phyloP scores from a whole-genome alignment of 2,888 invertebrate genomes.

The Calameuta idolon region DNA sequence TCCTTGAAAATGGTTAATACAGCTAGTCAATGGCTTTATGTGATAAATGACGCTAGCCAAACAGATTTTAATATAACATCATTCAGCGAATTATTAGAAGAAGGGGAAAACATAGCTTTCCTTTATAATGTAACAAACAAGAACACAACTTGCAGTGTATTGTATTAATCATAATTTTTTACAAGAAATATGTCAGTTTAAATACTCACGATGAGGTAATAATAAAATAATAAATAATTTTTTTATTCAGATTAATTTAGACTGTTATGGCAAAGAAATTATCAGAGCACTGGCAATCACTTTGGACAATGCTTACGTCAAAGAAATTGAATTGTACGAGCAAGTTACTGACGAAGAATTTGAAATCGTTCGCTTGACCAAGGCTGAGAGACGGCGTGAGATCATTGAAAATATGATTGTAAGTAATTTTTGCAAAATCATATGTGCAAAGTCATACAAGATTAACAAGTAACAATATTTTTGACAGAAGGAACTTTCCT shows the following conservation, averaged over 20 bases:
- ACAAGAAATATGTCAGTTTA: background rate
- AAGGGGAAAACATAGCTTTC: conserved; percentile 86
- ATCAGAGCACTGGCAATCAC: conserved; percentile 76
- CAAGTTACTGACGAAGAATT: conserved; percentile 88
- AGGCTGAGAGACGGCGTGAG: conserved; percentile 74
- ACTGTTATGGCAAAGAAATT: conserved; percentile 79
- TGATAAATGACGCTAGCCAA: conserved; percentile 74
- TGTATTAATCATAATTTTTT: background rate
- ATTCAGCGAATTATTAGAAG: conserved; percentile 73
- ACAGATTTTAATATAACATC: conserved; percentile 70
- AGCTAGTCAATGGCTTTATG: conserved; percentile 85
- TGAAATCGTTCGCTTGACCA: conserved; percentile 81
- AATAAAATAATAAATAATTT: conserved; percentile 10
- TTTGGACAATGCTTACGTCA: conserved; percentile 75
- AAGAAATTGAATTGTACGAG: conserved; percentile 79
- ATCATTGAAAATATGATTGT: conserved; percentile 79
- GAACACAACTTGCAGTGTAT: conserved; percentile 71
- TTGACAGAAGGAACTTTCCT: conserved; percentile 29
- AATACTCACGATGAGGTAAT: background rate
- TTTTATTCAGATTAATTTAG: conserved; percentile 70
- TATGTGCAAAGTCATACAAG: background rate
- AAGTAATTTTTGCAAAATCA: conserved; percentile 22
- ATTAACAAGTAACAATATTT: background rate
- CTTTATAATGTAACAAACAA: conserved; percentile 76
- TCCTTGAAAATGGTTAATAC: conserved; percentile 77